phyloP scores from a whole-genome alignment of 2,888 invertebrate genomes.

The Watsonalla binaria region DNA sequence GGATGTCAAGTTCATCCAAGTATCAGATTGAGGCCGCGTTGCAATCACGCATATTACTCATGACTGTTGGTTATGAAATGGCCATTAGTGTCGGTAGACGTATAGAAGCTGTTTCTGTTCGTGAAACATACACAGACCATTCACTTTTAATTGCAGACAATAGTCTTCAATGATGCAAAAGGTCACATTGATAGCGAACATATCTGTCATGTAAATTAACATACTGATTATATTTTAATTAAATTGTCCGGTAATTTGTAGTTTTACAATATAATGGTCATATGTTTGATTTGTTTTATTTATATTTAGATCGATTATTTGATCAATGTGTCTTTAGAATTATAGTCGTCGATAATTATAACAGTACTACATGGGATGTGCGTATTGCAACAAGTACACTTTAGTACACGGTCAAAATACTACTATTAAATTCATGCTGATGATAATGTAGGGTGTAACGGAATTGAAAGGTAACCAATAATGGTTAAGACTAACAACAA shows the following conservation, averaged over 20 bases:
- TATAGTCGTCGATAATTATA: too few relatives aligned
- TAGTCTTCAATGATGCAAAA: background rate
- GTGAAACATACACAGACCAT: constrained; percentile 10
- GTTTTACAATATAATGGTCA: background rate
- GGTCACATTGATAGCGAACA: background rate
- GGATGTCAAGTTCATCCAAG: constrained; percentile 57
- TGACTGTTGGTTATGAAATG: constrained; percentile 32
- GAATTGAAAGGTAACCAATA: too few relatives aligned
- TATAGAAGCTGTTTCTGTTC: constrained; percentile 3
- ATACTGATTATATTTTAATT: background rate
- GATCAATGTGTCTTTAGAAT: too few relatives aligned
- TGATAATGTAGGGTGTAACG: too few relatives aligned
- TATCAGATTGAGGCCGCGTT: constrained; percentile 39
- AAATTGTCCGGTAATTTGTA: background rate
- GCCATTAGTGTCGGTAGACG: constrained; percentile 1
- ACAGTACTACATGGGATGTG: too few relatives aligned
- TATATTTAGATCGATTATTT: too few relatives aligned
- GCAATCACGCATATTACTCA: constrained; percentile 49
- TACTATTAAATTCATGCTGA: too few relatives aligned
- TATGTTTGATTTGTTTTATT: background rate
- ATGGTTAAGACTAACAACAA: too few relatives aligned
- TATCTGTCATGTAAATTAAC: background rate
- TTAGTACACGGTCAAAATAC: too few relatives aligned
- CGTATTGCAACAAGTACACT: too few relatives aligned
- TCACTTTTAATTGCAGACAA: background rate